Evolutionary conservation across 2,797 vertebrate genomes (phyloP).

Genomic region (Danio jaintianensis): DNA sequence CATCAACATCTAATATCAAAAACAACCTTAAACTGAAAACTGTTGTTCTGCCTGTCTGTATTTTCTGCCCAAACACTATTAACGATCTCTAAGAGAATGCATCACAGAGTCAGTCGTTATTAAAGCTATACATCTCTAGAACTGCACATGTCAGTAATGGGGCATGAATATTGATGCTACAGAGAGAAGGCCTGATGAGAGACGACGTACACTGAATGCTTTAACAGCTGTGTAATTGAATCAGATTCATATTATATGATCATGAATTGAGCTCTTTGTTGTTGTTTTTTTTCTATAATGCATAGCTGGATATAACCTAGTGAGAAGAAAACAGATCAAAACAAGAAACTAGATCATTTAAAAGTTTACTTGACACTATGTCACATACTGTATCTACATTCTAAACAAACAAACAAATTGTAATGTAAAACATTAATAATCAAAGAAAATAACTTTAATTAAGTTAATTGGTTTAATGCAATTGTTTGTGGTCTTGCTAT

Average conservation of each 20-base stretch:
- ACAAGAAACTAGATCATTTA: slow-evolving; percentile 35
- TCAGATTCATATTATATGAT: slow-evolving; percentile 60
- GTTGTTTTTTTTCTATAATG: slow-evolving; percentile 45
- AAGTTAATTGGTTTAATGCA: slow-evolving; percentile 63
- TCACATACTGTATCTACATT: too few species aligned
- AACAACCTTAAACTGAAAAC: not conserved
- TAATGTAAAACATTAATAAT: too few species aligned
- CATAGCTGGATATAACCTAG: slow-evolving; percentile 29
- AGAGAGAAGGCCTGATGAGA: slow-evolving; percentile 53
- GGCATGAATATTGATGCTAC: slow-evolving; percentile 63
- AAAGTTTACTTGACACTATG: slow-evolving; percentile 13
- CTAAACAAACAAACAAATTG: too few species aligned
- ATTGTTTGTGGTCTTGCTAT: slow-evolving; percentile 56
- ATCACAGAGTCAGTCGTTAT: slow-evolving; percentile 52
- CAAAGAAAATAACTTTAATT: slow-evolving; percentile 70
- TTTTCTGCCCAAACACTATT: slow-evolving; percentile 42
- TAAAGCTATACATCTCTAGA: slow-evolving; percentile 58
- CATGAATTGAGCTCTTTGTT: slow-evolving; percentile 45
- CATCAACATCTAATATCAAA: not conserved
- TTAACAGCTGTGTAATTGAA: slow-evolving; percentile 57
- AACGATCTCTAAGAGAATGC: slow-evolving; percentile 52
- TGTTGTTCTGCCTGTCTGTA: slow-evolving; percentile 2
- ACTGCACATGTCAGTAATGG: slow-evolving; percentile 48
- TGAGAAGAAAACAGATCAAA: not conserved
- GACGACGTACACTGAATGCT: slow-evolving; percentile 37